Base-by-base conservation (phyloP, 2,888 invertebrate species). In the Galerucella nymphaeae region DNA sequence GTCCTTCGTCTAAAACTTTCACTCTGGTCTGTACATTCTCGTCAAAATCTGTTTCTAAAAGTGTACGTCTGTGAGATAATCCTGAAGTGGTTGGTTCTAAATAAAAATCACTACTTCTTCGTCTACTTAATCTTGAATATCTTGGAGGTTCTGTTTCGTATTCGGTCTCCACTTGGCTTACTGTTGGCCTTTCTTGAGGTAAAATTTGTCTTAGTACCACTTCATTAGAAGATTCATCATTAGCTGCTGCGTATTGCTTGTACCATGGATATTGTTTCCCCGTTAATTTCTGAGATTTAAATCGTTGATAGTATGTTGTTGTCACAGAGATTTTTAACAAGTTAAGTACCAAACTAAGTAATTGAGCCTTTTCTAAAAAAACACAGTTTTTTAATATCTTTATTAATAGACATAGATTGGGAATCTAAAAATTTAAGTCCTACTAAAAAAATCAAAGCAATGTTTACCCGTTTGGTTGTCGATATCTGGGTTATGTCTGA, bases 181-280 rank as follows among this genome's bases (percentile, higher is more conserved):
- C 42, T 50, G 42, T 66, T 61, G 59, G 73, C 53, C 70, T 70
- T n/a, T 66, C 66, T 75, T 72, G 71, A 11, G 72, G 53, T 42
- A 38, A n/a, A 38, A 63, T 53, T 11, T 70, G 68, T 66, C 67
- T 75, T 65, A 78, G 69, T 45, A 75, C 63, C 38, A 76, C 75
- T 62, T 70, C 72, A 53, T 66, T 42, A 59, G 63, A 18, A 9
- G 72, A 72, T 38, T 75, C 69, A 57, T 75, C 20, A 41, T 53
- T 53, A 10, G 53, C 10, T 16, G 53, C 10, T 16, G 16, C 75
- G 30, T 77, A 61, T 20, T 80, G 72, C 63, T 87, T 88, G 23
- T 89, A 89, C 94, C 94, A 95, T 2, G 94, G 94, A 84, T 94
- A 92, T 81, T 89, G 89, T 62, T 91, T 89, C 0, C 94, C 94